phyloP scores from a whole-genome alignment of 2,888 invertebrate genomes.

The Drosophila paranaensis region DNA sequence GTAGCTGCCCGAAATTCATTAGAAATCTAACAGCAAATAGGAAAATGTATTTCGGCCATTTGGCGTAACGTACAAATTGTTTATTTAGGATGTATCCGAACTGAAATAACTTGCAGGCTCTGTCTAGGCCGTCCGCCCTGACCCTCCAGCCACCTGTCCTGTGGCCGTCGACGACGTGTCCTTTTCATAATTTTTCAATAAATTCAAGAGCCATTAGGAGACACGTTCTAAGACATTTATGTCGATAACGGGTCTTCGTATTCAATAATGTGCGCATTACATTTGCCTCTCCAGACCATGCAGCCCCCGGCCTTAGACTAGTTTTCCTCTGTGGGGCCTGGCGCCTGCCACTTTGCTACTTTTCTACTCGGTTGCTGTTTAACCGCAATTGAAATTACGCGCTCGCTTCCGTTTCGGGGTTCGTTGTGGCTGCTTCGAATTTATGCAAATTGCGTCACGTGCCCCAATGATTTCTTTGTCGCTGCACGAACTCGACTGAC shows the following conservation, averaged over 20 bases:
- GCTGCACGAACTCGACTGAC: conserved; percentile 48
- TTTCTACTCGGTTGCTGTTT: conserved; percentile 79
- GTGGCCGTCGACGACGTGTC: conserved; percentile 25
- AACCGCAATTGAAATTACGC: conserved; percentile 81
- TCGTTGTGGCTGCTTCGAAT: conserved; percentile 63
- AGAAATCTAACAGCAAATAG: conserved; percentile 76
- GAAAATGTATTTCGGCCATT: conserved; percentile 58
- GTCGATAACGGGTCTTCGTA: conserved; percentile 66
- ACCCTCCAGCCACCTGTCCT: conserved; percentile 31
- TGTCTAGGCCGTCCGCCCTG: background rate
- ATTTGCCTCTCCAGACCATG: conserved; percentile 38
- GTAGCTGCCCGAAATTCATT: conserved; percentile 60
- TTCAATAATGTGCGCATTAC: conserved; percentile 64
- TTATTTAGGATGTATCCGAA: conserved; percentile 59
- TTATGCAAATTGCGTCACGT: conserved; percentile 84
- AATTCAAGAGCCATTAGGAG: conserved; percentile 59
- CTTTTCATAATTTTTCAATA: conserved; percentile 74
- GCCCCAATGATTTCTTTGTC: conserved; percentile 77
- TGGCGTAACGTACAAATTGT: conserved; percentile 61
- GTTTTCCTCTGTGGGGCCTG: conserved; percentile 22
- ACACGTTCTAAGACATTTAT: conserved; percentile 43
- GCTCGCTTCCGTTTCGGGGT: conserved; percentile 69
- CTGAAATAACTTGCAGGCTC: conserved; percentile 45
- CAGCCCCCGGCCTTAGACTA: conserved; percentile 26
- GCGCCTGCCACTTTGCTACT: conserved; percentile 55